Percentiles rank a stretch among this genome's conserved stretches.
Evolutionary conservation across 1,140 invertebrate genomes (phyloP).

Genomic region (Drosophila quadrilineata): DNA sequence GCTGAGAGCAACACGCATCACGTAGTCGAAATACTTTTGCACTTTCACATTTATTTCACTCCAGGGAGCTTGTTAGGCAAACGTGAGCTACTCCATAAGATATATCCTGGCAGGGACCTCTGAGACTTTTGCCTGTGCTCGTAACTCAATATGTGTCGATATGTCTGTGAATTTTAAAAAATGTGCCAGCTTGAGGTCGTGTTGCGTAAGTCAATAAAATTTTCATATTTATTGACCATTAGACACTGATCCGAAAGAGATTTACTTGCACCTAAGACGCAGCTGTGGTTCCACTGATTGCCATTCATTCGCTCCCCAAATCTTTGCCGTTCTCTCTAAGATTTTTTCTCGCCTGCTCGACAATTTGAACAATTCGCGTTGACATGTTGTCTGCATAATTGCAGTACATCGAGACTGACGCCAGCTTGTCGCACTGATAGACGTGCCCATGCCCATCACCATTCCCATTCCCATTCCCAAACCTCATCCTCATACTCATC

Average conservation of each 20-base stretch:
- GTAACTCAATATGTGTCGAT: neutral
- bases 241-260: conserved; percentile 19
- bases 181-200: conserved; percentile 33
- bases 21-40: conserved; percentile 65
- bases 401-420: conserved; percentile 76
- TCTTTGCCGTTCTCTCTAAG: neutral
- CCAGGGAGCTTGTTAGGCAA: conserved; percentile 73
- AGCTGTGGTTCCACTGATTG: conserved; percentile 45
- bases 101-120: conserved; percentile 17
- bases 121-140: conserved; percentile 13
- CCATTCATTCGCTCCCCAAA: neutral
- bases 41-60: conserved; percentile 73
- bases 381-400: conserved; percentile 81
- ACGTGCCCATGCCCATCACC: conserved; percentile 12
- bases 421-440: conserved; percentile 56
- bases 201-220: conserved; percentile 74
- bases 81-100: too few species aligned
- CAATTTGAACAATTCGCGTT: conserved; percentile 77
- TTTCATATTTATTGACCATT: conserved; percentile 80
- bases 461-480: too few species aligned
- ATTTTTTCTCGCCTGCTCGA: conserved; percentile 14
- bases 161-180: conserved; percentile 67
- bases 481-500: too few species aligned
- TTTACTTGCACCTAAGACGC: conserved; percentile 50
- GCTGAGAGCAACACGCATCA: conserved; percentile 57